A percentile compares a stretch with the other conserved stretches of the same genome.
phyloP scores from a whole-genome alignment of 2,888 invertebrate genomes.

The Gymnoscelis rufifasciata region DNA sequence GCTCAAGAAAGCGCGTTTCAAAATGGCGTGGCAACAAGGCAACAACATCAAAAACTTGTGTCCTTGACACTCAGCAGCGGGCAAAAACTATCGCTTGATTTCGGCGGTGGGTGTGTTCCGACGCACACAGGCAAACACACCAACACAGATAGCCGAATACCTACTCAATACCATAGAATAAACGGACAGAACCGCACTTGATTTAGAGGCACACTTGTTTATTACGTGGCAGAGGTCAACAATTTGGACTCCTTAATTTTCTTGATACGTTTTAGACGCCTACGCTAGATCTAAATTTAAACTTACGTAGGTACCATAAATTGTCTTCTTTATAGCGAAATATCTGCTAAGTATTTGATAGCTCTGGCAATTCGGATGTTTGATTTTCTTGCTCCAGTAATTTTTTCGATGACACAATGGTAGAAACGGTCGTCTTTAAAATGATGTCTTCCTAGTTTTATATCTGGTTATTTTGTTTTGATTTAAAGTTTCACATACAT shows the following conservation, averaged over 20 bases:
- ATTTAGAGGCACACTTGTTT: constrained; percentile 20
- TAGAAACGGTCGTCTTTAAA: too few relatives aligned
- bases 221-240: constrained; percentile 30
- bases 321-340: background rate
- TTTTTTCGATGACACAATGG: too few relatives aligned
- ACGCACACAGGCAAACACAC: constrained; percentile 39
- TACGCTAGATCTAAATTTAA: constrained; percentile 27
- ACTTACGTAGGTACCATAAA: constrained; percentile 9
- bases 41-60: constrained; percentile 54
- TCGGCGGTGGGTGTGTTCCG: constrained; percentile 71
- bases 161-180: constrained; percentile 44
- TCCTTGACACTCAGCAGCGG: constrained; percentile 74
- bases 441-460: too few relatives aligned
- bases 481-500: too few relatives aligned
- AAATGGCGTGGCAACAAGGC: constrained; percentile 53
- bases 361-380: background rate
- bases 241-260: constrained; percentile 27
- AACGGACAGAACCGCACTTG: constrained; percentile 21
- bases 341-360: background rate
- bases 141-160: background rate
- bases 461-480: too few relatives aligned
- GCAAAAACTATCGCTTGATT: constrained; percentile 71
- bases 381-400: too few relatives aligned
- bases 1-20: constrained; percentile 24
- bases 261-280: constrained; percentile 23